These are phyloP conservation scores for Aegithalos caudatus DNA, from an alignment of 2,113 vertebrate species.

Conservation along the genomic window DNA sequence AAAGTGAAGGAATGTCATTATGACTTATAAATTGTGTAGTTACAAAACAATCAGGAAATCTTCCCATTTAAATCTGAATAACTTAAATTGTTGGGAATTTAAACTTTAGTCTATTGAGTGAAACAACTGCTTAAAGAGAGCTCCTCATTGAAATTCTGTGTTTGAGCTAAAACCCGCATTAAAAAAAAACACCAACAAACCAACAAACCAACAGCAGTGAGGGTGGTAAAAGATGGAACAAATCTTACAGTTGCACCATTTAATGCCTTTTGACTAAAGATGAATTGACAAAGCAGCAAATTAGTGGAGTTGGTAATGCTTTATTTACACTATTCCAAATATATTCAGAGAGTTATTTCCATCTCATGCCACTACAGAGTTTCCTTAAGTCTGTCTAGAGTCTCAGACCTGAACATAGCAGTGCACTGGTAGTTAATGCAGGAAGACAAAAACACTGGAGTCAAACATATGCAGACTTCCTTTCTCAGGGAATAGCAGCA, in stretches of 20 bases:
- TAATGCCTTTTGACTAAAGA: not conserved
- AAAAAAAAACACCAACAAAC: not conserved
- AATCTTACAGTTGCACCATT: not conserved
- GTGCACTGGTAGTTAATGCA: not conserved
- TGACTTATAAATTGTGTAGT: slow-evolving; percentile 78
- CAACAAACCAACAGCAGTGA: not conserved
- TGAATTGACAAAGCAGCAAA: not conserved
- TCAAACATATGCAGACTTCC: not conserved
- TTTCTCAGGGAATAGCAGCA: not conserved
- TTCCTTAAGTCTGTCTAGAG: not conserved
- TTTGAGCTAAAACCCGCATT: not conserved
- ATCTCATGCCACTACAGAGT: not conserved
- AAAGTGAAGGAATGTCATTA: slow-evolving; percentile 78
- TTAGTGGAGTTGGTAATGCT: not conserved
- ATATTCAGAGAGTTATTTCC: not conserved
- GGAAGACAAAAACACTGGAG: not conserved
- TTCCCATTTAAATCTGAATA: slow-evolving; percentile 79
- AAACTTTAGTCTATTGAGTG: slow-evolving; percentile 60
- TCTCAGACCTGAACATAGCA: not conserved
- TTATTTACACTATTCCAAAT: not conserved
- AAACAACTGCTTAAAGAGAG: slow-evolving; percentile 62
- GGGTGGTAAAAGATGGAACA: slow-evolving; percentile 8
- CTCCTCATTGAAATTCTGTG: slow-evolving; percentile 45
- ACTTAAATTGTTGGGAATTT: slow-evolving; percentile 70
- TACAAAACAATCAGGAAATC: slow-evolving; percentile 76